Evolutionary conservation across 1,140 invertebrate genomes (phyloP).

Genomic region (Rhopalosiphum maidis): DNA sequence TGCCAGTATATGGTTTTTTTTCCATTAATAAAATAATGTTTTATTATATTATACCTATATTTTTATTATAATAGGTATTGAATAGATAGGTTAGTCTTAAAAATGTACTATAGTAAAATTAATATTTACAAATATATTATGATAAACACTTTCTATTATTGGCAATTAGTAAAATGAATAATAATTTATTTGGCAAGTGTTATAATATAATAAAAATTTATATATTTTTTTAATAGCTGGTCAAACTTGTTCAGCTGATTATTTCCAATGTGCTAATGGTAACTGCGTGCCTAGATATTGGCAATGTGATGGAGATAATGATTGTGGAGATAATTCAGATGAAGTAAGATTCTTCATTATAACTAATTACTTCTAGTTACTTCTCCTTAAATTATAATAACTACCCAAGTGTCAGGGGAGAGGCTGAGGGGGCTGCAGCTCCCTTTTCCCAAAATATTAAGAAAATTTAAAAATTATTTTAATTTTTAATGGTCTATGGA

Average conservation of each 20-base stretch:
- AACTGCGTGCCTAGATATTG: constrained; percentile 58
- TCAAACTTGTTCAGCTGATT: constrained; percentile 54
- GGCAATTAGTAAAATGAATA: neutral
- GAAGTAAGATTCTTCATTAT: constrained; percentile 68
- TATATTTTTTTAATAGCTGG: constrained; percentile 27
- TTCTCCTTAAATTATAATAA: neutral
- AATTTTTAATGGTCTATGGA: too few species aligned
- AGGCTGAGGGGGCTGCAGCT: too few species aligned
- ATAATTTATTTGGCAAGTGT: neutral
- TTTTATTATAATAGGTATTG: neutral
- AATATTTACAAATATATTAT: neutral
- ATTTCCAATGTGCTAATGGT: constrained; percentile 56
- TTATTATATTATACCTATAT: too few species aligned
- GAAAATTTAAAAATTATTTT: too few species aligned
- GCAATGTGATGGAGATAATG: constrained; percentile 64
- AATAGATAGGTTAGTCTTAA: neutral
- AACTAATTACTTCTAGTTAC: neutral
- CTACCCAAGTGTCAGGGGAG: neutral
- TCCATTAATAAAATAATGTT: neutral
- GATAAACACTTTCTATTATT: neutral
- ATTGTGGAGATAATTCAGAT: constrained; percentile 63
- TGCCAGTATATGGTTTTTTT: neutral
- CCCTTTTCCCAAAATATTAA: too few species aligned
- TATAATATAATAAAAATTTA: neutral
- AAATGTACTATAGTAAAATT: neutral